Base-by-base conservation (phyloP, 2,888 invertebrate genomes). In the Epicampocera succincta region DNA sequence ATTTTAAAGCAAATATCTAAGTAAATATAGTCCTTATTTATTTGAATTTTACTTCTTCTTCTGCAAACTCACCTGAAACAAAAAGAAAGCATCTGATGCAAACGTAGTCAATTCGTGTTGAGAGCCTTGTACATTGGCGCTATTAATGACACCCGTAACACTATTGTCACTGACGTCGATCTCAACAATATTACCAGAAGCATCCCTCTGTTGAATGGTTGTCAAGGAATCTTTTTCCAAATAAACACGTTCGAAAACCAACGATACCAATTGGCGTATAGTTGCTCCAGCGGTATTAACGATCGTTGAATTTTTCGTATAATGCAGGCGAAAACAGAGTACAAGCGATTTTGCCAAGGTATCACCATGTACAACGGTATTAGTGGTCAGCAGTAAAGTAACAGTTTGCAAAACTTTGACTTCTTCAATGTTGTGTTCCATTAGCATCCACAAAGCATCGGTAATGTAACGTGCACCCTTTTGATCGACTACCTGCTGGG, bases 281-380 rank as follows among this genome's bases (percentile, higher is more conserved):
- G 99, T 99, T 40, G 99, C 99, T 1, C 99, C 98, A 8, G 99
- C 99, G 12, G 99, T 98, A 90, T 99, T 99, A 63, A 97, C 96
- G 52, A 98, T 98, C 80, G 98, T 98, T 2, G 95, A 94, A 92
- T 99, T 99, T 91, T 97, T 96, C 8, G 97, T 95, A 86, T 97
- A 96, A 90, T 99, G 98, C 87, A 99, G 94, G n/a, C 98, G 95
- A 92, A 99, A 98, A 90, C 99, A 99, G 85, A 99, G 92, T 54
- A 99, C 99, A 84, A 92, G 91, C 89, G 98, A 97, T 93, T 97
- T 97, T 21, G 99, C 97, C 81, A 99, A 92, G 4, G 97, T 96
- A 87, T 98, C 98, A 68, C 98, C 98, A 90, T 97, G 97, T 42
- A 99, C 98, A 66, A 98, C 93, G 78, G 96, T 95, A 84, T 98